These are phyloP conservation scores for Paguma larvata DNA, from an alignment of 2,797 vertebrate species.

Conservation along the genomic window DNA sequence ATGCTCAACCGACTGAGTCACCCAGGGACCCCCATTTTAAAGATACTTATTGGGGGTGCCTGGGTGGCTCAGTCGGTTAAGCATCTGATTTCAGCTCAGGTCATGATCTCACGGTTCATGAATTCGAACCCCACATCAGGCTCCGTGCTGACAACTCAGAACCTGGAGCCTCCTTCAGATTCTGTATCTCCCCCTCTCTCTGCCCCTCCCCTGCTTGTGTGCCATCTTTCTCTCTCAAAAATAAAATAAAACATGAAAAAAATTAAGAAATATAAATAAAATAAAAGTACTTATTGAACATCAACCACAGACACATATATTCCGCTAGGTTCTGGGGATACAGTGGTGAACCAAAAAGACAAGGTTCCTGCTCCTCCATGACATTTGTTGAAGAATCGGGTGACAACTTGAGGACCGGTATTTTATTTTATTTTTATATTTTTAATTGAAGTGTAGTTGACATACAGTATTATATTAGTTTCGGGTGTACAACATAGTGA, in stretches of 20 bases:
- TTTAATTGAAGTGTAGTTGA: neutral
- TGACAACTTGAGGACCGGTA: neutral
- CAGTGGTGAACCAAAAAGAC: neutral
- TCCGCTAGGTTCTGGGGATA: neutral
- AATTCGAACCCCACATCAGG: too few species aligned
- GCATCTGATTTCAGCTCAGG: too few species aligned
- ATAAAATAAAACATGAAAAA: too few species aligned
- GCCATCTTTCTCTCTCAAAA: too few species aligned
- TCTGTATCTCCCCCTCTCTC: too few species aligned
- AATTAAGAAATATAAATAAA: too few species aligned
- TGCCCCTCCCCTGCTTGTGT: too few species aligned
- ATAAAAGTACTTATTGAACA: conserved; percentile 21
- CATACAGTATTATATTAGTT: neutral
- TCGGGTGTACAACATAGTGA: neutral
- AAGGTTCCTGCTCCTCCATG: neutral
- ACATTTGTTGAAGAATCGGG: neutral
- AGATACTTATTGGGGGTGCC: neutral
- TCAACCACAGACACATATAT: neutral
- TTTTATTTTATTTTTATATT: neutral
- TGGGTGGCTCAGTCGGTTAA: too few species aligned
- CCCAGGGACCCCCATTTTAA: neutral
- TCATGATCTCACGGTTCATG: too few species aligned
- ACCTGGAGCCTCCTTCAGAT: too few species aligned
- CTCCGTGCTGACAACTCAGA: too few species aligned
- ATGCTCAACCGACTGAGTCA: too few species aligned